phyloP scores from a whole-genome alignment of 2,797 vertebrate genomes.

The Microctenopoma stevenorrisi region DNA sequence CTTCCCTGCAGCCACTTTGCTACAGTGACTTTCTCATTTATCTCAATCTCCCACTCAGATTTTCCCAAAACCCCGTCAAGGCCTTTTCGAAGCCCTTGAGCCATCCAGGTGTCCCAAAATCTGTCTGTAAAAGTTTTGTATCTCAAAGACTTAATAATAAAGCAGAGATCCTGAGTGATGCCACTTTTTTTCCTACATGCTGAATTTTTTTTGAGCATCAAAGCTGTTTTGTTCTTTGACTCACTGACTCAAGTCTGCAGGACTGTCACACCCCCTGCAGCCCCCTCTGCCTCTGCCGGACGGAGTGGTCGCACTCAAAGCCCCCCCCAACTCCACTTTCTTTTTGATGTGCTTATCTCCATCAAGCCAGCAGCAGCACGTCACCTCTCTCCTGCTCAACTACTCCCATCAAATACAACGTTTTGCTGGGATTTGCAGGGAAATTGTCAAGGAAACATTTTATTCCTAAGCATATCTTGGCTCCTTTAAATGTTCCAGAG shows the following conservation, averaged over 20 bases:
- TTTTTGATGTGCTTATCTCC: constrained; percentile 59
- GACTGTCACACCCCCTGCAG: constrained; percentile 34
- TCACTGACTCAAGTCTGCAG: constrained; percentile 16
- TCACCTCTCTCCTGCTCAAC: constrained; percentile 20
- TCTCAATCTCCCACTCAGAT: too few species aligned
- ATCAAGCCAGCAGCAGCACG: constrained; percentile 32
- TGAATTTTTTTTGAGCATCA: constrained; percentile 37
- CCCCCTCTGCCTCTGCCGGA: constrained; percentile 22
- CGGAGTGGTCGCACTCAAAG: constrained; percentile 22
- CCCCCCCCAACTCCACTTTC: neutral
- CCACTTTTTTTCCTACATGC: neutral
- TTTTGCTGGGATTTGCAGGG: neutral
- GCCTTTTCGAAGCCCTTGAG: neutral
- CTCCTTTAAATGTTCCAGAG: constrained; percentile 13
- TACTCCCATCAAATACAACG: constrained; percentile 21
- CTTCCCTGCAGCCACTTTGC: neutral
- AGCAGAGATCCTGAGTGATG: neutral
- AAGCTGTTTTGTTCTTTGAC: constrained; percentile 33
- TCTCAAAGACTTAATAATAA: neutral
- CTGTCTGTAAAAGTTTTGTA: constrained; percentile 3
- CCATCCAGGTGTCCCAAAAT: neutral
- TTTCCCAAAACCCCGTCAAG: neutral
- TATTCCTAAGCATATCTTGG: constrained; percentile 9
- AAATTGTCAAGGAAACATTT: constrained; percentile 24
- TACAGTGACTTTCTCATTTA: neutral